Conservation (phyloP, 37 sponge, comb jelly and placozoan genomes). For the Theonella swinhoei region DNA sequence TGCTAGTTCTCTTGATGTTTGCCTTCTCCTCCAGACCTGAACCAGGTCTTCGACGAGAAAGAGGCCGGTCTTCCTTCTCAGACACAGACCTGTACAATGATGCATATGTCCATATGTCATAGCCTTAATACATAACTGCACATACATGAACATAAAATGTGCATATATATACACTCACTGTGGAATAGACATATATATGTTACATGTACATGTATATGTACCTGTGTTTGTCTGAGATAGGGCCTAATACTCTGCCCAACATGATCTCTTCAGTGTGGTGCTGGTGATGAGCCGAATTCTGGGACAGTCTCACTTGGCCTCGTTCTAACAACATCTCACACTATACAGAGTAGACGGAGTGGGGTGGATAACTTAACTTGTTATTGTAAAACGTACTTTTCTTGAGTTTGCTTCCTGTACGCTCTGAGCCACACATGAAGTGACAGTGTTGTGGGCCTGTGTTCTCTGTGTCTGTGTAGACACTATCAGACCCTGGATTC, state of each 20-base stretch:
- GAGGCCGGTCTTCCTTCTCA: slow-evolving; percentile 53
- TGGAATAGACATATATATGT: too few relatives aligned
- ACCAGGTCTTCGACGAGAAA: slow-evolving; percentile 45
- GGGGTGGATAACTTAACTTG: background rate
- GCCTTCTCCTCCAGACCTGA: slow-evolving; percentile 47
- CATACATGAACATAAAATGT: too few relatives aligned
- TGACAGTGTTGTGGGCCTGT: slow-evolving; percentile 42
- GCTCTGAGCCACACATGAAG: slow-evolving; percentile 17
- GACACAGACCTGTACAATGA: slow-evolving; percentile 44
- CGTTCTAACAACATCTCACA: slow-evolving; percentile 36
- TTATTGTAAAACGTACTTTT: background rate
- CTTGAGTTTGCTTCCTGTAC: slow-evolving; percentile 23
- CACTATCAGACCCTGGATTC: slow-evolving; percentile 34
- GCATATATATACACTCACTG: too few relatives aligned
- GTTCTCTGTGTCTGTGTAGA: slow-evolving; percentile 10
- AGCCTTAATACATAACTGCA: background rate
- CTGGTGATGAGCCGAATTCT: slow-evolving; percentile 34
- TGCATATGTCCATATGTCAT: background rate
- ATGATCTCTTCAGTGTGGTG: slow-evolving; percentile 51
- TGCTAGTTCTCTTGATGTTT: slow-evolving; percentile 19
- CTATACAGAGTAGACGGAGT: slow-evolving; percentile 14
- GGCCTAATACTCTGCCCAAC: slow-evolving; percentile 53
- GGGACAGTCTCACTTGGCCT: slow-evolving; percentile 47
- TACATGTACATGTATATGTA: slow-evolving; percentile 6
- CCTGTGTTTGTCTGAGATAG: slow-evolving; percentile 58